phyloP scores from a whole-genome alignment of 2,797 vertebrate species.

The Halcyon smyrnensis region DNA sequence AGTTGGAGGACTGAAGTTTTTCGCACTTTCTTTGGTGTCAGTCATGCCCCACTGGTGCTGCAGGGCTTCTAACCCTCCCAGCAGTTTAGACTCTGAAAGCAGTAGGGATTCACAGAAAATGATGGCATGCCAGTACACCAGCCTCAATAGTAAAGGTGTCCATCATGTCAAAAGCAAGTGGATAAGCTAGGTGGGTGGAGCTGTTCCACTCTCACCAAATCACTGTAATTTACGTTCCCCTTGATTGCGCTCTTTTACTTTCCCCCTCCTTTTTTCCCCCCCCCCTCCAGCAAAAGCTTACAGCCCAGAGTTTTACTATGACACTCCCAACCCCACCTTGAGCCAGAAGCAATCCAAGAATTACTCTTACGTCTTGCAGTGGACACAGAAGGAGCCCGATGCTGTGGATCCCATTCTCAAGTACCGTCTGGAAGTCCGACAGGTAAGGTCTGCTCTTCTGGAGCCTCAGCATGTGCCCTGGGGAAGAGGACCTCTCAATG shows the following conservation, averaged over 20 bases:
- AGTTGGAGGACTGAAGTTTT: not conserved
- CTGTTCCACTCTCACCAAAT: conserved; percentile 1
- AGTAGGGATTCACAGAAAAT: not conserved
- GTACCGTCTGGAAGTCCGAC: conserved; percentile 89
- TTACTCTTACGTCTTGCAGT: conserved; percentile 95
- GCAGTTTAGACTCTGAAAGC: not conserved
- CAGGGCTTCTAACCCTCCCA: not conserved
- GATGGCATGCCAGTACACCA: not conserved
- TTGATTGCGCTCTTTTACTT: not conserved
- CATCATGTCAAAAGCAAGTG: not conserved
- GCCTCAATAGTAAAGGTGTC: not conserved
- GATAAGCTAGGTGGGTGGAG: not conserved
- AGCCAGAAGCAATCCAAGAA: conserved; percentile 91
- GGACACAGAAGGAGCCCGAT: conserved; percentile 93
- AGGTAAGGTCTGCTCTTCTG: conserved; percentile 80
- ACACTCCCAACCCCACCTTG: conserved; percentile 93
- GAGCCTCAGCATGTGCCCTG: not conserved
- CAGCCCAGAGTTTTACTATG: conserved; percentile 97
- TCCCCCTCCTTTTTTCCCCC: not conserved
- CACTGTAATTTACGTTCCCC: conserved; percentile 25
- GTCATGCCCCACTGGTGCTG: not conserved
- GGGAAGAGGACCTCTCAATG: not conserved
- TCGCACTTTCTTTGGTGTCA: not conserved
- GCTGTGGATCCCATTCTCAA: conserved; percentile 91
- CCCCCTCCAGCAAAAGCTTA: conserved; percentile 87